phyloP scores from a whole-genome alignment of 2,797 vertebrate species.

The Amphiprion clarkii region DNA sequence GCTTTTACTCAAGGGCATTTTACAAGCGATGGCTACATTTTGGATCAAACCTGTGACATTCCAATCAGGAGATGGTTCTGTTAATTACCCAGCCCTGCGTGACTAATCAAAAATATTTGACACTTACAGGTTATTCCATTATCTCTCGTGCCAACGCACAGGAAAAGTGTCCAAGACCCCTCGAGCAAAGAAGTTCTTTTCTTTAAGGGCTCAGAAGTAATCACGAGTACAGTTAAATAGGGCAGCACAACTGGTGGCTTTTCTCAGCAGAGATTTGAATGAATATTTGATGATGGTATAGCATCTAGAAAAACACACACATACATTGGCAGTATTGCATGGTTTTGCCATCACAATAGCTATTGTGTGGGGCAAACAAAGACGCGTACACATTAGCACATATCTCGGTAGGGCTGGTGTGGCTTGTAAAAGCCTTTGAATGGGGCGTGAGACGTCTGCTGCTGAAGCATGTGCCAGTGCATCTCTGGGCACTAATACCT shows the following conservation, averaged over 20 bases:
- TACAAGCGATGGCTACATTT: constrained; percentile 51
- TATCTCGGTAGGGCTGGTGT: constrained; percentile 43
- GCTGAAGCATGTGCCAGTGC: constrained; percentile 47
- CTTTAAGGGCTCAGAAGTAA: constrained; percentile 56
- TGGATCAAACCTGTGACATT: constrained; percentile 56
- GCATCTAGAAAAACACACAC: constrained; percentile 56
- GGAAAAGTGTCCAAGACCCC: constrained; percentile 43
- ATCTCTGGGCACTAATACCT: constrained; percentile 74
- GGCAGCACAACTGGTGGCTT: constrained; percentile 67
- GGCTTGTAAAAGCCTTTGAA: constrained; percentile 32
- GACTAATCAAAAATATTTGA: constrained; percentile 71
- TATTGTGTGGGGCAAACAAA: constrained; percentile 62
- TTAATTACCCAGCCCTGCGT: constrained; percentile 33
- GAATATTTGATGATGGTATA: constrained; percentile 65
- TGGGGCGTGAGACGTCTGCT: constrained; percentile 33
- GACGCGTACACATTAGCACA: constrained; percentile 33
- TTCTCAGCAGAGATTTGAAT: constrained; percentile 56
- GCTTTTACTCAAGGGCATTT: constrained; percentile 53
- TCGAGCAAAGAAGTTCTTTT: constrained; percentile 45
- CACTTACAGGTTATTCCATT: constrained; percentile 63
- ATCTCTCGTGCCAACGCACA: constrained; percentile 39
- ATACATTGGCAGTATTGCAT: constrained; percentile 42
- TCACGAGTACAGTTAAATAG: constrained; percentile 62
- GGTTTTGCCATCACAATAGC: constrained; percentile 52
- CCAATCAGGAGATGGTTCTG: constrained; percentile 51